Evolutionary conservation across 2,888 invertebrate species (phyloP).

Genomic region (Choristoneura rosaceana): DNA sequence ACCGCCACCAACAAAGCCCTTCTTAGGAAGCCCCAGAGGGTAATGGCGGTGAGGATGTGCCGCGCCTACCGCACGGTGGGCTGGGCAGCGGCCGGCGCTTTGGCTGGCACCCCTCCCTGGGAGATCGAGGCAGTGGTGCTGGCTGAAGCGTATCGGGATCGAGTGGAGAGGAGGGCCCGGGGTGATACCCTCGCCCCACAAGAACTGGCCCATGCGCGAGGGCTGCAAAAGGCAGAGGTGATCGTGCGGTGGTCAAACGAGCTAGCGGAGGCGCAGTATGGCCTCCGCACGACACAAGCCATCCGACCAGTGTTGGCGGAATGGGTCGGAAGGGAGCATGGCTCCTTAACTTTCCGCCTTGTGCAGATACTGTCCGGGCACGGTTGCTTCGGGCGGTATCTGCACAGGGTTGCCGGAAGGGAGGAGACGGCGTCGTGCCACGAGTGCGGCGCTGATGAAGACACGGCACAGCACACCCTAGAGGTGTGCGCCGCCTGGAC

Average conservation of each 20-base stretch:
- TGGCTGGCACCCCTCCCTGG: background rate
- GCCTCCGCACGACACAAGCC: background rate
- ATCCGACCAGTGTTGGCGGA: background rate
- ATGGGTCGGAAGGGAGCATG: background rate
- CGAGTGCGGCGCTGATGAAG: too few species aligned
- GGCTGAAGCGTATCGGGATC: background rate
- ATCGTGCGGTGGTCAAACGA: background rate
- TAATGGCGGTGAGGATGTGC: background rate
- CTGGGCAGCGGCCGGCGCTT: background rate
- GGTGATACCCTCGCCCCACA: background rate
- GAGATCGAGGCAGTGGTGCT: background rate
- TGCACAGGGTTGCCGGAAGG: background rate
- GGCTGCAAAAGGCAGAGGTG: background rate
- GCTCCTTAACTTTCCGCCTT: background rate
- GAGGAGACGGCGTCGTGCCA: background rate
- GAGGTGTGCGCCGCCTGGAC: too few species aligned
- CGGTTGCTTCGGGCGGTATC: background rate
- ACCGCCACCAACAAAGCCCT: background rate
- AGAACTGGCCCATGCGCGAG: background rate
- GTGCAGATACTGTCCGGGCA: background rate
- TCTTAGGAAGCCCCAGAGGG: background rate
- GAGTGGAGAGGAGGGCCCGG: background rate
- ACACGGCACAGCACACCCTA: too few species aligned
- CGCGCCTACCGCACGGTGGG: background rate
- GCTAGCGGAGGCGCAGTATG: background rate